phyloP scores from a whole-genome alignment of 2,888 invertebrate species.

The Drosophila merina region DNA sequence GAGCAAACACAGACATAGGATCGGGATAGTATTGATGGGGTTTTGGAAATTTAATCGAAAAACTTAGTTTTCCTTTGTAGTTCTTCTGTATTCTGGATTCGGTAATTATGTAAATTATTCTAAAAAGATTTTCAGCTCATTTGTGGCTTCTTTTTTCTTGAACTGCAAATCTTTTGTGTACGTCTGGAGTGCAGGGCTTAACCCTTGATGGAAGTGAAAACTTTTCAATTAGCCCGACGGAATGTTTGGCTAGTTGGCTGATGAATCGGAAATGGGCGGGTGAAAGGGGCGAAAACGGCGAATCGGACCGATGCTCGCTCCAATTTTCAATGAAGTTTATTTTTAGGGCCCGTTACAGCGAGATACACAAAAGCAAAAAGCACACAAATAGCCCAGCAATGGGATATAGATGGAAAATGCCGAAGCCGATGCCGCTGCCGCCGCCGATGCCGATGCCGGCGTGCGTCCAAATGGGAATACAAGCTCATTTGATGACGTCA shows the following conservation, averaged over 20 bases:
- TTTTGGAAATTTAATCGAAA: neutral
- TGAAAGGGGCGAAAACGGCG: neutral
- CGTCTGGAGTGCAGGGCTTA: constrained; percentile 9
- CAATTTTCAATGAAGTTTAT: constrained; percentile 78
- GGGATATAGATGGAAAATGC: constrained; percentile 57
- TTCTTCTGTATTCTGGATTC: too few relatives aligned
- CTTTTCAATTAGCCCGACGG: constrained; percentile 36
- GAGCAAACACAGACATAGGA: neutral
- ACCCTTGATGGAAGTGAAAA: constrained; percentile 17
- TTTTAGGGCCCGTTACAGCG: constrained; percentile 63
- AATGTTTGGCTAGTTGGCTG: constrained; percentile 23
- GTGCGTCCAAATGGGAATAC: constrained; percentile 66
- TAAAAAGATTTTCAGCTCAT: too few relatives aligned
- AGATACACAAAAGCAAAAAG: constrained; percentile 32
- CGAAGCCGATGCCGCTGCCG: constrained; percentile 60
- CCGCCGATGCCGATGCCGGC: constrained; percentile 60
- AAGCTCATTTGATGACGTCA: constrained; percentile 70
- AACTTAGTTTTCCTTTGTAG: neutral
- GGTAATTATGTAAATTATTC: too few relatives aligned
- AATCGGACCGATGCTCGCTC: constrained; percentile 52
- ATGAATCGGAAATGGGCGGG: neutral
- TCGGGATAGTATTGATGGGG: neutral
- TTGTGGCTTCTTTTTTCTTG: neutral
- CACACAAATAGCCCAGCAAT: constrained; percentile 39
- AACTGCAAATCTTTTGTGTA: neutral